These are phyloP conservation scores for Phenganax stokvisi DNA, from an alignment of 92 coral and sea anemone genomes.

Conservation along the genomic window DNA sequence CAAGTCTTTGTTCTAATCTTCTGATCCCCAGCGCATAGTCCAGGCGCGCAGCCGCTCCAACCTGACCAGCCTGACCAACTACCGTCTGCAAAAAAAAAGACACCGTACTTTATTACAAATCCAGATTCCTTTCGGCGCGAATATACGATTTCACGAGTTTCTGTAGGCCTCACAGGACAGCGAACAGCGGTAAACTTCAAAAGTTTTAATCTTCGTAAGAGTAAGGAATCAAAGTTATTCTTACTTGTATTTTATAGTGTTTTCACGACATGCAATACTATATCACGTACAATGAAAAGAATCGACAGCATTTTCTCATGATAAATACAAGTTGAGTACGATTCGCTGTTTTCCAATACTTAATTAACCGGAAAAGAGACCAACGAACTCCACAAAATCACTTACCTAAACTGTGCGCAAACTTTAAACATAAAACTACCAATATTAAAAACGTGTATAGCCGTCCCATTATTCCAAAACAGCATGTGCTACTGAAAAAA, in stretches of 20 bases:
- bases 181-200: too few species aligned
- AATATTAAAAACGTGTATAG: conserved; percentile 15
- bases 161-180: not conserved
- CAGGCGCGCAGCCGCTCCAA: conserved; percentile 98
- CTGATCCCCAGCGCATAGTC: conserved; percentile 94
- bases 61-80: conserved; percentile 89
- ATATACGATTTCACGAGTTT: not conserved
- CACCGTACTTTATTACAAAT: not conserved
- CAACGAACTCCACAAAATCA: not conserved
- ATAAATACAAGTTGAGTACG: too few species aligned
- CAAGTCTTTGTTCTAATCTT: conserved; percentile 91
- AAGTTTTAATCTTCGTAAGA: too few species aligned
- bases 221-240: too few species aligned
- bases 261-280: too few species aligned
- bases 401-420: conserved; percentile 26
- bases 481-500: not conserved
- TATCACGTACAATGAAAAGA: too few species aligned
- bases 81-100: conserved; percentile 45
- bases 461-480: not conserved
- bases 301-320: too few species aligned
- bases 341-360: not conserved
- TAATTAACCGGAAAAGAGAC: not conserved
- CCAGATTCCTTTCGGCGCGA: not conserved
- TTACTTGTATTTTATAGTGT: too few species aligned
- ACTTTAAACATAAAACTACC: conserved; percentile 20